Base-by-base conservation (phyloP, 1,140 invertebrate species). In the Brachionus plicatilis region DNA sequence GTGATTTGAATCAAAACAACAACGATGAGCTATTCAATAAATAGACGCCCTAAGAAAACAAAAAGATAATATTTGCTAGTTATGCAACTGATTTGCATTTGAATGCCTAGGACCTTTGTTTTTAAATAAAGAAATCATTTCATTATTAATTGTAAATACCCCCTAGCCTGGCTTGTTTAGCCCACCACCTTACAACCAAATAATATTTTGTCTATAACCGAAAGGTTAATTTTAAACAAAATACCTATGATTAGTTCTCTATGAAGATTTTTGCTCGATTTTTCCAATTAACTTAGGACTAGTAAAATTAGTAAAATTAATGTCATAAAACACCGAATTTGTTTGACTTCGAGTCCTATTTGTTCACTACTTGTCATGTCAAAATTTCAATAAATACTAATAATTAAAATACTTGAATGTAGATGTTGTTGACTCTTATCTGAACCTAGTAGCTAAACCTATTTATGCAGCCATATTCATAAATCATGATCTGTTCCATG, bases 221-320 rank as follows among this genome's bases (percentile, higher is more conserved):
- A 72, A 72, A 72, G 68, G 68, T 72, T 72, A 72, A 72, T 72
- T 72, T 72, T n/a, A 33, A 60, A 60, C 17, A 60, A 41, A 41
- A 72, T 41, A 72, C n/a, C 37, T 17, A 72, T 72, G 68, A 72
- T 72, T 72, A 72, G 12, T 41, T 41, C 68, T 72, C 14, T 41
- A 20, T 20, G 37, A 41, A 41, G 29, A 72, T 43, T 7, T 68
- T 72, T 72, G 68, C 37, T 72, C n/a, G 27, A 33, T 68, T 72
- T 41, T 72, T 72, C 37, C 24, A 72, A 72, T 72, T 72, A 72
- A 72, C 41, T 72, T 72, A 72, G 68, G 68, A 29, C 27, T 29
- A 29, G 27, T 29, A 29, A 72, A 72, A 43, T 7, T 72, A 43
- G 29, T 72, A 29, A 33, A 41, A 41, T 72, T 72, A 72, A 72